Percentiles rank a stretch among this genome's conserved stretches.
phyloP scores from a whole-genome alignment of 2,797 vertebrate species.

The Parauchenoglanis ngamensis region DNA sequence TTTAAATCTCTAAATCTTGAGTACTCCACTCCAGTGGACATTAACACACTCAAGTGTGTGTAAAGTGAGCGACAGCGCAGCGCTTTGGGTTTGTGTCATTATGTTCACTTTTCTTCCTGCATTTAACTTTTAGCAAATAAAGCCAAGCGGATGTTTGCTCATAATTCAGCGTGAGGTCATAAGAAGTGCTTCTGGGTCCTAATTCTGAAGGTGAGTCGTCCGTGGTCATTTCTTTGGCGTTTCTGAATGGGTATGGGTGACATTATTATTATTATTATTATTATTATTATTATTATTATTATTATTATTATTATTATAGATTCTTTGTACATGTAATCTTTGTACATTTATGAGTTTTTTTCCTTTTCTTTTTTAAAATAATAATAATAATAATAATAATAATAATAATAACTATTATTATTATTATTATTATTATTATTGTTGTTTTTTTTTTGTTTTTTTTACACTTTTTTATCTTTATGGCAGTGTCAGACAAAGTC shows the following conservation, averaged over 20 bases:
- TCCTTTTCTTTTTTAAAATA: too few relatives aligned
- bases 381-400: background rate
- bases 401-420: background rate
- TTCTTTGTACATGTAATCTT: too few relatives aligned
- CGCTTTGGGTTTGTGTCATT: background rate
- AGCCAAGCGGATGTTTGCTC: background rate
- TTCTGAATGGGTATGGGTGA: background rate
- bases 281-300: background rate
- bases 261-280: background rate
- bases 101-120: background rate
- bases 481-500: background rate
- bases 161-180: background rate
- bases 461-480: too few relatives aligned
- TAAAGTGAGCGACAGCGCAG: background rate
- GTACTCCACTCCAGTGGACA: background rate
- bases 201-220: background rate
- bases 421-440: too few relatives aligned
- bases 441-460: too few relatives aligned
- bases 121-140: background rate
- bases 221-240: background rate
- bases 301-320: background rate
- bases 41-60: conserved; percentile 21
- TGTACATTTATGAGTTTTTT: too few relatives aligned
- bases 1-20: background rate
- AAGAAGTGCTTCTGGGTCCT: background rate